Conservation (phyloP, 2,797 vertebrate genomes). For the Valencia hispanica region DNA sequence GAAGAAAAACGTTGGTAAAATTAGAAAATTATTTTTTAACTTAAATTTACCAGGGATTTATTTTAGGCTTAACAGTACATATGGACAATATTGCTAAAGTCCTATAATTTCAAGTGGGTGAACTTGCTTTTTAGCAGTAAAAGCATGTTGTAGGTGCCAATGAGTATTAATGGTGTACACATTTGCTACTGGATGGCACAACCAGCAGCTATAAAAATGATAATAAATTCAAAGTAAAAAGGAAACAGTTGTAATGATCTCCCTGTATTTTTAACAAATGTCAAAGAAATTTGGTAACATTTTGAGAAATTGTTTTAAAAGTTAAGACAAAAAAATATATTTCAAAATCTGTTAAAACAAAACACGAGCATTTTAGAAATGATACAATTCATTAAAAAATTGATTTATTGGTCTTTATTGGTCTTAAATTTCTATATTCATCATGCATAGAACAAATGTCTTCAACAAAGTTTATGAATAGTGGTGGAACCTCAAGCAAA, state of each 20-base stretch:
- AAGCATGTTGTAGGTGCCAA: not conserved
- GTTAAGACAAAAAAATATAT: not conserved
- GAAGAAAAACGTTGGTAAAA: too few species aligned
- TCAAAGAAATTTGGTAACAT: not conserved
- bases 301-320: not conserved
- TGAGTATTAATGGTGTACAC: not conserved
- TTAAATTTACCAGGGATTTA: not conserved
- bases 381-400: too few species aligned
- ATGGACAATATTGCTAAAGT: too few species aligned
- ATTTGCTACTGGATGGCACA: not conserved
- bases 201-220: not conserved
- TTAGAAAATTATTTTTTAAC: too few species aligned
- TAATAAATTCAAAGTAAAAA: not conserved
- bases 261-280: not conserved
- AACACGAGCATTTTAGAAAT: too few species aligned
- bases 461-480: not conserved
- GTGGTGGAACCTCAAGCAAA: not conserved
- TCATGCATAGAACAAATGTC: not conserved
- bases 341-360: not conserved
- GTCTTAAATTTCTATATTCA: not conserved
- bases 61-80: not conserved
- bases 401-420: too few species aligned
- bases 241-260: not conserved
- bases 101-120: not conserved
- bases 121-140: not conserved